Base-by-base conservation (phyloP, 92 coral and sea anemone genomes). In the Palythoa grandis region DNA sequence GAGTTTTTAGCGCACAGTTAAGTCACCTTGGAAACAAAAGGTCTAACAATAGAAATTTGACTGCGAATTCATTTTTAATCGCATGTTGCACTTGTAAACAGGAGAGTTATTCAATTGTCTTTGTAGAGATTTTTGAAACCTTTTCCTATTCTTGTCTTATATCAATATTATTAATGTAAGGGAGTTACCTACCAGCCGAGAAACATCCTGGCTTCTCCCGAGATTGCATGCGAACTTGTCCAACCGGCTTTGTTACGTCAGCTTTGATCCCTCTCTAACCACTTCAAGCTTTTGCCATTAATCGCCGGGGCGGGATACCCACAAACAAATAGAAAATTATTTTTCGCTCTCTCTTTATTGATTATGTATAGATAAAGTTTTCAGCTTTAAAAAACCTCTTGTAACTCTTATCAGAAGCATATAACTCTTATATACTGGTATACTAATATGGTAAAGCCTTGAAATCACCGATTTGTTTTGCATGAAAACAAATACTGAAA, bases 21-120 rank as follows among this genome's bases (percentile, higher is more conserved):
- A 69, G 74, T 69, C 25, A 69, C 74, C 74, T 29, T 20, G 74
- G 74, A 29, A 69, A 69, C 74, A 10, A 19, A 69, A 69, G 74
- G 16, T 68, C 72, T 8, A 68, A 68, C 72, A 68, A 68, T 63
- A 63, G 9, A 63, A 23, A 16, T 56, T 15, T 25, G 37, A 29
- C 5, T 37, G 2, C 35, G 65, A 43, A 3, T 20, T n/a, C 69
- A 17, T n/a, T 4, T 61, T 2, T 16, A 58, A 13, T 1, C 5
- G 24, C 25, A 3, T 17, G 25, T n/a, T 17, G 74, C 40, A 13
- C 40, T 69, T 24, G 15, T 25, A 69, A 29, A 29, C 74, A 69
- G 10, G n/a, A 69, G 19, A 20, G 19, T 25, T 69, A 10, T 11
- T 29, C 35, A 29, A 29, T 29, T 69, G 17, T 69, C 74, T 25